Evolutionary conservation across 2,888 invertebrate species (phyloP).

Genomic region (Dicyrtomina minuta): DNA sequence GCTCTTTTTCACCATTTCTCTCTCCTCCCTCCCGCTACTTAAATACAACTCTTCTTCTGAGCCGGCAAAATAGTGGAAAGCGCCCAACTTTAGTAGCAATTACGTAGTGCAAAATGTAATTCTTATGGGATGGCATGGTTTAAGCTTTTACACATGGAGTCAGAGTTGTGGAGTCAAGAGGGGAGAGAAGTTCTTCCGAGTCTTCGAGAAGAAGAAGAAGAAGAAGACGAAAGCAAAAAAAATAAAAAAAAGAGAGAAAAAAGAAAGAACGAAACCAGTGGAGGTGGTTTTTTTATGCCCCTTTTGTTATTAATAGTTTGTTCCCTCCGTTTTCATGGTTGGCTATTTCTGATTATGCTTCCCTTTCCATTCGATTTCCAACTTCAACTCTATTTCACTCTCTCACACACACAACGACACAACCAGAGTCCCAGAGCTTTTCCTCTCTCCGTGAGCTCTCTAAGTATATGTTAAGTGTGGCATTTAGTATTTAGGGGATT

Average conservation of each 20-base stretch:
- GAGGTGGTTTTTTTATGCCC: conserved; percentile 23
- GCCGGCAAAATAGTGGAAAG: no score
- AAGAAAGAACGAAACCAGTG: not conserved
- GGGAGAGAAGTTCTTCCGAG: not conserved
- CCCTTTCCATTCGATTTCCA: conserved; percentile 13
- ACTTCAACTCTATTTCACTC: not conserved
- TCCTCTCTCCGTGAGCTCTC: not conserved
- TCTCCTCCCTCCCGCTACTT: not conserved
- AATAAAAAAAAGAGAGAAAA: not conserved
- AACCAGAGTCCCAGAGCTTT: not conserved
- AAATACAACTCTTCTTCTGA: not conserved
- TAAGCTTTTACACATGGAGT: conserved; percentile 4
- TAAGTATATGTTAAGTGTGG: not conserved
- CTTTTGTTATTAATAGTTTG: conserved; percentile 28
- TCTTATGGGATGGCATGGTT: no score
- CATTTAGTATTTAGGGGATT: not conserved
- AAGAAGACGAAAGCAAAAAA: not conserved
- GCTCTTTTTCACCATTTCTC: not conserved
- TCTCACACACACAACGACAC: not conserved
- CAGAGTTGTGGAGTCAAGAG: not conserved
- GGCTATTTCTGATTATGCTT: conserved; percentile 22
- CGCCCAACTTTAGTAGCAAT: conserved; percentile 25
- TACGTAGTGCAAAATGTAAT: conserved; percentile 23
- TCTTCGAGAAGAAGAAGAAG: not conserved
- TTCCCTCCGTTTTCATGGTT: conserved; percentile 21